Base-by-base conservation (phyloP, 2,797 vertebrate species). In the Pipistrellus pipistrellus region DNA sequence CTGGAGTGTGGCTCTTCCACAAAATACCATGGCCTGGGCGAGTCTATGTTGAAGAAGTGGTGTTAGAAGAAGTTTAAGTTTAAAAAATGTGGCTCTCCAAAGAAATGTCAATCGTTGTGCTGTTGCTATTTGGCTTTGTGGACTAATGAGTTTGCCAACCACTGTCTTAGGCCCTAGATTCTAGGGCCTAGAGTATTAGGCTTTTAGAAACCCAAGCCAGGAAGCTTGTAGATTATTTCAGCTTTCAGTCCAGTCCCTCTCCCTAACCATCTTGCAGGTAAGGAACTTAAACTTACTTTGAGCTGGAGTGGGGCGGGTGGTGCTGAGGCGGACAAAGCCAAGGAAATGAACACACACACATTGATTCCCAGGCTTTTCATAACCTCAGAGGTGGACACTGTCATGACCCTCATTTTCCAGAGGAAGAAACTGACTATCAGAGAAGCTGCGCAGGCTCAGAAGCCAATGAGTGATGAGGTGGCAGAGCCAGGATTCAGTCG, bases 191-290 rank as follows among this genome's bases (percentile, higher is more conserved):
- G 23, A 21, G 57, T 21, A 91, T 91, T 87, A 90, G 44, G 21
- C 15, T 85, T 93, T 72, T 53, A n/a, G 57, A 90, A 96, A 82
- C 32, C 12, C 12, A 88, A 95, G 27, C 51, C 51, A 78, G 32
- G 14, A 83, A 83, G 80, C 30, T 35, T 85, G 20, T 30, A 91
- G 53, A 62, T 27, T 59, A 18, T 91, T 87, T 88, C 8, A 55
- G n/a, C 35, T 62, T 95, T 93, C 44, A 82, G 25, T 23, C 81
- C 44, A 88, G 57, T 69, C 53, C 8, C 4, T 86, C 85, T 87
- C 25, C 32, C 38, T 80, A 81, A 12, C 21, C 35, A 0, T 84
- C 30, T 35, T 59, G 41, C 55, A 90, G 14, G 77, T 25, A 69
- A 90, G 72, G 32, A 80, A 76, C 12, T 87, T 83, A 86, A 69